These are phyloP conservation scores for Thalassoma bifasciatum DNA, from an alignment of 2,113 vertebrate species.

Conservation along the genomic window DNA sequence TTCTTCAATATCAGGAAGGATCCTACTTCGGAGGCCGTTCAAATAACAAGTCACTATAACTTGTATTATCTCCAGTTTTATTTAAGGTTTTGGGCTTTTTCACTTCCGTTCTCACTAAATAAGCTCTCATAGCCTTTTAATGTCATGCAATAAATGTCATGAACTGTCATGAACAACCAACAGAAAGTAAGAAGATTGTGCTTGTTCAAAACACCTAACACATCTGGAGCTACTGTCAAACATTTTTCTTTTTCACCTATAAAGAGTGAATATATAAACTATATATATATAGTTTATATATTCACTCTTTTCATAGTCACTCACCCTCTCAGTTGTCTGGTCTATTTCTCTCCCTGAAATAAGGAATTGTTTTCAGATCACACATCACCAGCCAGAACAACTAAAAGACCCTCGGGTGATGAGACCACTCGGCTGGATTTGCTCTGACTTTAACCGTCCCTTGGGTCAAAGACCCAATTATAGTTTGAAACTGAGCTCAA, in stretches of 20 bases:
- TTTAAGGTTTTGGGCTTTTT: not conserved
- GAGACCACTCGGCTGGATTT: not conserved
- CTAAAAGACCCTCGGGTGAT: not conserved
- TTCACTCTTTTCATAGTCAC: not conserved
- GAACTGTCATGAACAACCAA: too few species aligned
- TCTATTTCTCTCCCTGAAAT: not conserved
- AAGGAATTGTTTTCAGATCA: not conserved
- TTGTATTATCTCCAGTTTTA: too few species aligned
- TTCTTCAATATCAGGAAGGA: not conserved
- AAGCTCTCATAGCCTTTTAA: not conserved
- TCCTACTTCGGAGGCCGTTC: not conserved
- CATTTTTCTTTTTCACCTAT: not conserved
- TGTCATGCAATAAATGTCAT: too few species aligned
- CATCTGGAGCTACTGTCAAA: not conserved
- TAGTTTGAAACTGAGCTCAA: slow-evolving; percentile 10
- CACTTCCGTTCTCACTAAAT: not conserved
- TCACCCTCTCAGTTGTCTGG: not conserved
- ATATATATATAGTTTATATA: too few species aligned
- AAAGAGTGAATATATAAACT: too few species aligned
- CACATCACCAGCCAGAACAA: not conserved
- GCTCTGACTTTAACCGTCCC: not conserved
- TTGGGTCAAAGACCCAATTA: not conserved
- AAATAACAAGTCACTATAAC: not conserved
- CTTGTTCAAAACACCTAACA: too few species aligned
- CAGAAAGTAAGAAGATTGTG: too few species aligned